A percentile compares a stretch with the other conserved stretches of the same genome.
Evolutionary conservation across 2,113 vertebrate genomes (phyloP).

Genomic region (Labrus mixtus): DNA sequence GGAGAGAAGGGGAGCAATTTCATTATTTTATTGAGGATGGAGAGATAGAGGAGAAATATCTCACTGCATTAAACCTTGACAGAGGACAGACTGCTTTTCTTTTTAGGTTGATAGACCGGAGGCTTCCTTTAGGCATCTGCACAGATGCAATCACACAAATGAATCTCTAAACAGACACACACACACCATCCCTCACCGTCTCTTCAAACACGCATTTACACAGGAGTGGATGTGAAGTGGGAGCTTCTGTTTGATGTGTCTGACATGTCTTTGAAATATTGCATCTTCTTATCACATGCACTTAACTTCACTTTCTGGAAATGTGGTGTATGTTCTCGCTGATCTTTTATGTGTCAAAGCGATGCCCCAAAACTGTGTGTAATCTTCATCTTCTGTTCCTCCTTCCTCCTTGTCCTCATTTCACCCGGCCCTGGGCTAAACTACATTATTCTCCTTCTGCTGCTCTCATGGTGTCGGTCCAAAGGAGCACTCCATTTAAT

Average conservation of each 20-base stretch:
- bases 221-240: not conserved
- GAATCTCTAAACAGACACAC: constrained; percentile 1
- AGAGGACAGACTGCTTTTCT: constrained; percentile 66
- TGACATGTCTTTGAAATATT: constrained; percentile 17
- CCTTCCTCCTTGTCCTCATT: constrained; percentile 46
- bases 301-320: constrained; percentile 22
- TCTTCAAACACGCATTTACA: constrained; percentile 6
- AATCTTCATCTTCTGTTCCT: constrained; percentile 3
- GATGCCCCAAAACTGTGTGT: constrained; percentile 18
- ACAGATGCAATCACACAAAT: constrained; percentile 48
- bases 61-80: constrained; percentile 71
- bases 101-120: constrained; percentile 40
- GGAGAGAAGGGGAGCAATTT: constrained; percentile 41
- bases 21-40: constrained; percentile 67
- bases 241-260: not conserved
- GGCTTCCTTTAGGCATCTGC: constrained; percentile 47
- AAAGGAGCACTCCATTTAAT: constrained; percentile 65
- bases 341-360: constrained; percentile 32
- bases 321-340: constrained; percentile 8
- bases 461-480: constrained; percentile 26
- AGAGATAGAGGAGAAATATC: constrained; percentile 24
- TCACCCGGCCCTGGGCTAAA: constrained; percentile 30
- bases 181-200: not conserved
- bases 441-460: constrained; percentile 29
- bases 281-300: constrained; percentile 20